These are phyloP conservation scores for Heliconius cydno DNA, from an alignment of 2,888 invertebrate genomes.

Conservation along the genomic window DNA sequence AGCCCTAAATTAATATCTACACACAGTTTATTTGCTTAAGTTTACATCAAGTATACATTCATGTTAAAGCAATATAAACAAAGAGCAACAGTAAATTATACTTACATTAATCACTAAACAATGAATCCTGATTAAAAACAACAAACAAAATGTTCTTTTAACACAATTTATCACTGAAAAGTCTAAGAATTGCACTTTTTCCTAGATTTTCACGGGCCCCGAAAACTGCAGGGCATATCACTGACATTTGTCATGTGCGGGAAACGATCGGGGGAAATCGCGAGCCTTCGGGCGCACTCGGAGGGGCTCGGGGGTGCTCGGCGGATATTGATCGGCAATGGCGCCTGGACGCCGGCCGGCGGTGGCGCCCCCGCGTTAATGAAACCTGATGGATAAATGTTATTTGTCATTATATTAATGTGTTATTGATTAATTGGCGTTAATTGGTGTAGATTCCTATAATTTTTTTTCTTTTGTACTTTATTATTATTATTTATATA, in stretches of 20 bases:
- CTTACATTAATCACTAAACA: slow-evolving; percentile 65
- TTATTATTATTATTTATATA: not conserved
- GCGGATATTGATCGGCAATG: slow-evolving; percentile 70
- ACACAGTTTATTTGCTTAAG: not conserved
- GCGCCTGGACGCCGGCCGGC: slow-evolving; percentile 78
- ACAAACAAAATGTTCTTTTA: slow-evolving; percentile 58
- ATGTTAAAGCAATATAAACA: slow-evolving; percentile 21
- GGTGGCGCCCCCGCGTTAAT: slow-evolving; percentile 77
- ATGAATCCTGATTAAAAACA: slow-evolving; percentile 49
- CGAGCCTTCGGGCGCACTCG: slow-evolving; percentile 43
- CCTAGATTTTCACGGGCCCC: slow-evolving; percentile 71
- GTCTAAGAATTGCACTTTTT: slow-evolving; percentile 53
- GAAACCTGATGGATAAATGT: slow-evolving; percentile 79
- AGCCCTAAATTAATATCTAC: not conserved
- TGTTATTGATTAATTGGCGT: slow-evolving; percentile 79
- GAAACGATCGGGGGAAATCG: slow-evolving; percentile 51
- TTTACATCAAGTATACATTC: not conserved
- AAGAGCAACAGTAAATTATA: slow-evolving; percentile 48
- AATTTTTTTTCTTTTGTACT: not conserved
- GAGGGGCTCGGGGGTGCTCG: slow-evolving; percentile 57
- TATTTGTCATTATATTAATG: slow-evolving; percentile 80
- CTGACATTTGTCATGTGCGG: slow-evolving; percentile 80
- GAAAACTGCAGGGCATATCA: slow-evolving; percentile 74
- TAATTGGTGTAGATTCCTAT: slow-evolving; percentile 20
- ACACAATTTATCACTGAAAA: slow-evolving; percentile 53